Evolutionary conservation across 2,888 invertebrate genomes (phyloP).

Genomic region (Apoda limacodes): DNA sequence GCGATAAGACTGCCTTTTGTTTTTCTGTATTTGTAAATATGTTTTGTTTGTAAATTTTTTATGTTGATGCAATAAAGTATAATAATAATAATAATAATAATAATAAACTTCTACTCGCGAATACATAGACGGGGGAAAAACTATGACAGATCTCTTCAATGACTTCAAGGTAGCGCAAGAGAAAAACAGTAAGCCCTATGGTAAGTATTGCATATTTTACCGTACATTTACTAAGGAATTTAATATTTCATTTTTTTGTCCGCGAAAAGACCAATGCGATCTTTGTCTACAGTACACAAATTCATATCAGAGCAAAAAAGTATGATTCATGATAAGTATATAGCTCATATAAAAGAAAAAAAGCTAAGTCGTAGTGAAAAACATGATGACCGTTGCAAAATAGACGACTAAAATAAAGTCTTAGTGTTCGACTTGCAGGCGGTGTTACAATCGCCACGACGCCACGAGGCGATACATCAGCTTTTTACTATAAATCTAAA

Average conservation of each 20-base stretch:
- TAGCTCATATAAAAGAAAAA: too few relatives aligned
- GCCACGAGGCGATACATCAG: constrained; percentile 17
- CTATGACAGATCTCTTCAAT: constrained; percentile 15
- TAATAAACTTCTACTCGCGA: constrained; percentile 18
- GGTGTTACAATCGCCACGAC: constrained; percentile 19
- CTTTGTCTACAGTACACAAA: too few relatives aligned
- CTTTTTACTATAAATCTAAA: constrained; percentile 20
- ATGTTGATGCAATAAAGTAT: too few relatives aligned
- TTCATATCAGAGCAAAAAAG: too few relatives aligned
- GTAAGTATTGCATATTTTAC: constrained; percentile 15
- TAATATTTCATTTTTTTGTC: constrained; percentile 14
- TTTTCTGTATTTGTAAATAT: too few relatives aligned
- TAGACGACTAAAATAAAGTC: constrained; percentile 17
- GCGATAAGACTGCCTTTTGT: too few relatives aligned
- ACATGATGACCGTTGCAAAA: constrained; percentile 16
- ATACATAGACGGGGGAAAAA: constrained; percentile 19
- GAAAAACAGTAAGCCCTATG: constrained; percentile 11
- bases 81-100: too few relatives aligned
- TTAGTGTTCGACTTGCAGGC: constrained; percentile 19
- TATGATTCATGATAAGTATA: too few relatives aligned
- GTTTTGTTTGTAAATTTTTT: too few relatives aligned
- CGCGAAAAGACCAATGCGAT: constrained; percentile 14
- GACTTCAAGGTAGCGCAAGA: constrained; percentile 16
- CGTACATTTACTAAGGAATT: constrained; percentile 13
- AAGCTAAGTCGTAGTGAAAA: too few relatives aligned